Base-by-base conservation (phyloP, 2,113 vertebrate species). In the Chloebia gouldiae region DNA sequence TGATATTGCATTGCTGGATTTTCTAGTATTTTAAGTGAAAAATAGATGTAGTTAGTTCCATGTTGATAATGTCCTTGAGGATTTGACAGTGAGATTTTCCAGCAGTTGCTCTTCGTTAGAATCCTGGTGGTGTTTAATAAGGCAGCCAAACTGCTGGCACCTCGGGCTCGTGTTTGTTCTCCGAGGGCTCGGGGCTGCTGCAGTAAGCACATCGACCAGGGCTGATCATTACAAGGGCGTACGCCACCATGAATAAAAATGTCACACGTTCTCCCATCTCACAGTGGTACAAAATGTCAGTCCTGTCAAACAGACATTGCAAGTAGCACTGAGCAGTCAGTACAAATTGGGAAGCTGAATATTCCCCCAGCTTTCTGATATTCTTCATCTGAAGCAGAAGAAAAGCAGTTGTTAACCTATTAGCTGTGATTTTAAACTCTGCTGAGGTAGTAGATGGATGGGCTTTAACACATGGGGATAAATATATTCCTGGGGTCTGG, bases 181-280 rank as follows among this genome's bases (percentile, higher is more conserved):
- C 97, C 85, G 96, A 98, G 98, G 98, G 98, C 98, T 98, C 90
- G 97, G 98, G 98, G 98, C 97, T 98, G 97, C 98, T 98, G 97
- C 97, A 97, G 98, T 98, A 97, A 98, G 98, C 98, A 98, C 97
- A 98, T 98, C 98, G 98, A 98, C 98, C 98, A 97, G 97, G 97
- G 98, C 98, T 98, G 98, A 98, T 98, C 98, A 98, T 98, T 98
- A 98, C 98, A 98, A 98, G 98, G 98, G 98, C 98, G 97, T 98
- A 97, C 97, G 97, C 97, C 97, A 98, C 98, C 97, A 98, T 98
- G 98, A 98, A 98, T 98, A 98, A 98, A 98, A 98, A 98, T 98
- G 98, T 98, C 98, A 98, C 98, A 97, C 97, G 81, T 98, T 98
- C 97, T 96, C 98, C 98, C 97, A 97, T 98, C 97, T 98, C 98